Percentiles rank a stretch among this genome's conserved stretches.
Conservation (phyloP, 2,113 vertebrate genomes). For the Mesitornis unicolor region DNA sequence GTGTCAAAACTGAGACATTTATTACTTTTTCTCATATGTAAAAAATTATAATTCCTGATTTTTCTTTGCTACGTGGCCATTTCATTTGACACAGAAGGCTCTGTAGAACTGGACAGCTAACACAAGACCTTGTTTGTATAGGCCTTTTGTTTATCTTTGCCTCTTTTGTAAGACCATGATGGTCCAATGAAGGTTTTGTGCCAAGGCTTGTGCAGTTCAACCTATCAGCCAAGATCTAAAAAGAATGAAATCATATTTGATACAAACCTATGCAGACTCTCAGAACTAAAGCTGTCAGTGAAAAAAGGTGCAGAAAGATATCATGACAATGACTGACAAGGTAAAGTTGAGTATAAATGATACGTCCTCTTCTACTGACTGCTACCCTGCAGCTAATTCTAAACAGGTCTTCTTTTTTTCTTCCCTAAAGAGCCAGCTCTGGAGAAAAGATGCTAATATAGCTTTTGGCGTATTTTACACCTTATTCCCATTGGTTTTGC, state of each 20-base stretch:
- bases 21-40: neutral
- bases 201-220: neutral
- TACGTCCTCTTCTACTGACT: neutral
- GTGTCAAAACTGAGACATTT: neutral
- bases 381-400: neutral
- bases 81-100: neutral
- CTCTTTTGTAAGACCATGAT: neutral
- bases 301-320: neutral
- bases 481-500: neutral
- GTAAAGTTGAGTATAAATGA: neutral
- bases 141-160: neutral
- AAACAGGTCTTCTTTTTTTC: neutral
- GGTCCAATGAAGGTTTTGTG: neutral
- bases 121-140: neutral
- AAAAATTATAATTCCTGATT: neutral
- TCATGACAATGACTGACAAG: neutral
- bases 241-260: neutral
- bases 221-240: neutral
- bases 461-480: neutral
- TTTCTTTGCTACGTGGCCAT: neutral
- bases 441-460: neutral
- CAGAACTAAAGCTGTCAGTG: neutral
- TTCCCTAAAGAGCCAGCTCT: neutral
- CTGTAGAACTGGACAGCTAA: neutral
- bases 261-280: fast-evolving